Conservation (phyloP, 2,797 vertebrate species). For the Falco cherrug region DNA sequence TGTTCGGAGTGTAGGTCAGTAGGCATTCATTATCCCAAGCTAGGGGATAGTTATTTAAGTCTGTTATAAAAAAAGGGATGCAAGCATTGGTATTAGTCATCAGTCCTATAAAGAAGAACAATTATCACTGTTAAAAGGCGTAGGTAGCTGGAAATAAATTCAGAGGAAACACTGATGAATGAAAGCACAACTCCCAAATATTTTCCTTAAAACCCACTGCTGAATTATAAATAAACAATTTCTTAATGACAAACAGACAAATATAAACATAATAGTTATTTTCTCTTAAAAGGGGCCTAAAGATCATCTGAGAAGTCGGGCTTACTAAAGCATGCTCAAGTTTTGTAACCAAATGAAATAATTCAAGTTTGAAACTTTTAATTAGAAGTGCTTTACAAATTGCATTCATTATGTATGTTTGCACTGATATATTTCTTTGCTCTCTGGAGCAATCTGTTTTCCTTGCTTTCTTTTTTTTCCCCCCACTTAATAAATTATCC, state of each 20-base stretch:
- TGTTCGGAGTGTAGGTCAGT: background rate
- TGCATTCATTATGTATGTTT: constrained; percentile 55
- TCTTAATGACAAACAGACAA: constrained; percentile 38
- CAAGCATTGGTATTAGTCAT: background rate
- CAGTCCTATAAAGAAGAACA: constrained; percentile 17
- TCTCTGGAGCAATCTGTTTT: constrained; percentile 50
- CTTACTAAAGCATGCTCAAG: background rate
- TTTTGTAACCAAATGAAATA: constrained; percentile 1
- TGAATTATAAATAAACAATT: constrained; percentile 26
- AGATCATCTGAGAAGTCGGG: background rate
- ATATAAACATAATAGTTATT: background rate
- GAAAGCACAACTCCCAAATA: background rate
- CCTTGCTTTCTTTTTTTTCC: constrained; percentile 48
- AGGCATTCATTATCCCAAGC: background rate
- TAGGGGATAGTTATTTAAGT: background rate
- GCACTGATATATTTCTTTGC: constrained; percentile 66
- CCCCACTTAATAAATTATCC: constrained; percentile 25
- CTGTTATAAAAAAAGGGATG: constrained; percentile 13
- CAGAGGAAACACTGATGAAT: constrained; percentile 2
- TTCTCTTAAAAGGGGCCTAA: background rate
- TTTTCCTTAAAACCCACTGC: background rate
- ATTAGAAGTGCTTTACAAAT: constrained; percentile 65
- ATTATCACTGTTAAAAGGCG: background rate
- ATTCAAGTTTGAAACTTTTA: constrained; percentile 48
- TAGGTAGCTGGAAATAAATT: constrained; percentile 27